These are phyloP conservation scores for Macrobrachium nipponense DNA, from an alignment of 1,140 invertebrate species.

Conservation along the genomic window DNA sequence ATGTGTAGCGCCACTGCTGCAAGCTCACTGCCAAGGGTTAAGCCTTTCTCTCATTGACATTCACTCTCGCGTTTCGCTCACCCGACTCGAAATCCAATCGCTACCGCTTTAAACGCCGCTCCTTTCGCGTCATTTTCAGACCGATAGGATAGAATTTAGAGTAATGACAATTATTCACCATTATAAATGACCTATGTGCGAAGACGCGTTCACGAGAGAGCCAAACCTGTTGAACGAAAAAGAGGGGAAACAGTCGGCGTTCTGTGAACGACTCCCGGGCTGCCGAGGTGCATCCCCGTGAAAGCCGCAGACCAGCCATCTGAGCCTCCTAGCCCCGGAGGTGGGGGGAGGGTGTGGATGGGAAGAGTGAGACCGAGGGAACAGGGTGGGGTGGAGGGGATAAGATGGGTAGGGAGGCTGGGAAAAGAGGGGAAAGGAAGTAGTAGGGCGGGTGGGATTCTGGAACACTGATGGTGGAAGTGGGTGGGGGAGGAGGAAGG, in stretches of 20 bases:
- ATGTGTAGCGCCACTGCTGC: conserved; percentile 40
- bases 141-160: no score
- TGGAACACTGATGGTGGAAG: no score
- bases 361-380: conserved; percentile 10
- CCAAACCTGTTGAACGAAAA: conserved; percentile 30
- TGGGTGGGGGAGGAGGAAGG: no score
- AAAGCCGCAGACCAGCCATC: conserved; percentile 51
- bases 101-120: no score
- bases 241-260: conserved; percentile 47
- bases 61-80: conserved; percentile 26
- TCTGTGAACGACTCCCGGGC: conserved; percentile 8
- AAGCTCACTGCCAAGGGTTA: conserved; percentile 31
- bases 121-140: no score
- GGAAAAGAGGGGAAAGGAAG: neutral
- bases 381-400: neutral
- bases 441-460: neutral
- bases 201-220: no score
- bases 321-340: conserved; percentile 45
- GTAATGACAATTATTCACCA: neutral
- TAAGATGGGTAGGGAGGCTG: neutral
- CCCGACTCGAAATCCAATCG: neutral
- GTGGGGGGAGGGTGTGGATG: neutral
- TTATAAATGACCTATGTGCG: neutral
- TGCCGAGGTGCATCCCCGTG: conserved; percentile 47
- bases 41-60: conserved; percentile 28